Conservation (phyloP, 1,140 invertebrate genomes). For the Hypsibius dujardini region DNA sequence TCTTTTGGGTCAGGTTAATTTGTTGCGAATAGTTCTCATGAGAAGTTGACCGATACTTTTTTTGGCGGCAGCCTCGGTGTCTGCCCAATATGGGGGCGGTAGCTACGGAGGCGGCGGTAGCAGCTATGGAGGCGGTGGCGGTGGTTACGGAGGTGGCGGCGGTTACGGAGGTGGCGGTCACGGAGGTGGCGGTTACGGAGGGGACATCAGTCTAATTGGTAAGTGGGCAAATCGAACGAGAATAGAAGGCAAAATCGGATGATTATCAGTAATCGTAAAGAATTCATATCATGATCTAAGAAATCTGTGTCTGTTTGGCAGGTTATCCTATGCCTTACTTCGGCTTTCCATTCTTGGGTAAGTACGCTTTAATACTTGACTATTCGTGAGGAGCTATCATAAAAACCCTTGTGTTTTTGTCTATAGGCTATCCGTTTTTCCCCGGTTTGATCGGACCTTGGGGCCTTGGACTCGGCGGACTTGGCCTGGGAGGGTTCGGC, state of each 20-base stretch:
- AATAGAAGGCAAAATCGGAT: too few species aligned
- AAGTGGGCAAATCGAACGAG: neutral
- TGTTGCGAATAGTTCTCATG: neutral
- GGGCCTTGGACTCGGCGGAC: conserved; percentile 10
- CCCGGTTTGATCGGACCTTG: conserved; percentile 6
- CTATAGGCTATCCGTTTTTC: conserved; percentile 13
- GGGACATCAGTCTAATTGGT: neutral
- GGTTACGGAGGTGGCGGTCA: neutral
- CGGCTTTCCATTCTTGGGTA: conserved; percentile 11
- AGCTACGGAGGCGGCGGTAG: conserved; percentile 13
- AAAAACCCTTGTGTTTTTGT: neutral
- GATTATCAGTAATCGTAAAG: too few species aligned
- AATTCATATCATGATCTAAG: too few species aligned
- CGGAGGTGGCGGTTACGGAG: neutral
- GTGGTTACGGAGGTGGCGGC: conserved; percentile 15
- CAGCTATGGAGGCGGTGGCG: conserved; percentile 14
- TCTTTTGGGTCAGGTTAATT: neutral
- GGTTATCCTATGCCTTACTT: conserved; percentile 16
- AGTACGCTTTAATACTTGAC: neutral
- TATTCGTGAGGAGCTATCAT: neutral
- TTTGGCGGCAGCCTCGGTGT: neutral
- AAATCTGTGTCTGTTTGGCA: neutral
- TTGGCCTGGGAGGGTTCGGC: conserved; percentile 1
- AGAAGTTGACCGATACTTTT: too few species aligned
- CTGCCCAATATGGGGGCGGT: neutral